Conservation (phyloP, 2,888 invertebrate species). For the Polydrusus cervinus region DNA sequence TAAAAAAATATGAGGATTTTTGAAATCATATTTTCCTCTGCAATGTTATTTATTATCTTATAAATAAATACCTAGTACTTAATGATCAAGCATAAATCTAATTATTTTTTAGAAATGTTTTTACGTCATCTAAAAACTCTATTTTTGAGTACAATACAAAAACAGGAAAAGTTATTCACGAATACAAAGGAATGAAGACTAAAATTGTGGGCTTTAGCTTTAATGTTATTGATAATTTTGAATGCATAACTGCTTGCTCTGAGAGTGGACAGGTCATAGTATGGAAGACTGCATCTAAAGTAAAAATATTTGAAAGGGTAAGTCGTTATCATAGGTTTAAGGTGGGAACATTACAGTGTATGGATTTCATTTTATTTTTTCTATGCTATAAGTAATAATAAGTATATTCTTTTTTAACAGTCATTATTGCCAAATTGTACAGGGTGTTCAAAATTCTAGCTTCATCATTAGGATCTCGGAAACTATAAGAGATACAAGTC, state of each 20-base stretch:
- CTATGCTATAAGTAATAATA: too few relatives aligned
- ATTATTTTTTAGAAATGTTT: slow-evolving; percentile 73
- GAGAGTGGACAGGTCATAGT: slow-evolving; percentile 73
- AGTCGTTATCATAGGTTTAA: slow-evolving; percentile 50
- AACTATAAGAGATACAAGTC: too few relatives aligned
- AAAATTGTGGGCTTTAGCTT: slow-evolving; percentile 74
- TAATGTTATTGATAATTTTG: slow-evolving; percentile 68
- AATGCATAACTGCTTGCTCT: slow-evolving; percentile 75
- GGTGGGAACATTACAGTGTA: not conserved
- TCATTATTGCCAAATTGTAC: too few relatives aligned
- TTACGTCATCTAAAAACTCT: slow-evolving; percentile 75
- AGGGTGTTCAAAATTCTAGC: too few relatives aligned
- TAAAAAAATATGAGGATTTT: too few relatives aligned
- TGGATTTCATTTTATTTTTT: not conserved
- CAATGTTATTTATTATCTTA: too few relatives aligned
- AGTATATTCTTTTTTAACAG: too few relatives aligned
- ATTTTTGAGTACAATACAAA: slow-evolving; percentile 78
- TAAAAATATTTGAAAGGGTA: slow-evolving; percentile 71
- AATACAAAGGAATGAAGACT: slow-evolving; percentile 74
- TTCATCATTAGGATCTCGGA: too few relatives aligned
- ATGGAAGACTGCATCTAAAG: slow-evolving; percentile 74
- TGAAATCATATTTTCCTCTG: too few relatives aligned
- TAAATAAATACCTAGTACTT: too few relatives aligned
- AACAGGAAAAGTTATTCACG: slow-evolving; percentile 78
- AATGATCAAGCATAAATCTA: too few relatives aligned